A percentile compares a stretch with the other conserved stretches of the same genome.
Conservation (phyloP, 23 tunicate genomes). For the Oikopleura albicans region DNA sequence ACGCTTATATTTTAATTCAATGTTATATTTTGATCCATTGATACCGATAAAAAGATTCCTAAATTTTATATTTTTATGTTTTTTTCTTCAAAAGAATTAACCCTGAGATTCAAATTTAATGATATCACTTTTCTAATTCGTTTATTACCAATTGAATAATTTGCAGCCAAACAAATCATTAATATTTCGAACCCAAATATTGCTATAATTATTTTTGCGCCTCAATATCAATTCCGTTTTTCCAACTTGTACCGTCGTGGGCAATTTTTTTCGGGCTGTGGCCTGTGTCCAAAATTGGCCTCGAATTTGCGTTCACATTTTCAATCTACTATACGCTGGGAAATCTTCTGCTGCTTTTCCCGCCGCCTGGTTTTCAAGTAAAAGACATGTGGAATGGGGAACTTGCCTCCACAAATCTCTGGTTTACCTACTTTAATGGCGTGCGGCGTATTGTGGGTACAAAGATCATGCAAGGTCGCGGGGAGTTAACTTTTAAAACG, state of each 20-base stretch:
- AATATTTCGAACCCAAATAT: too few relatives aligned
- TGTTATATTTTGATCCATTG: too few relatives aligned
- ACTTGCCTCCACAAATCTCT: slow-evolving; percentile 81
- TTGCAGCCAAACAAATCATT: too few relatives aligned
- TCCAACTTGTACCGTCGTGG: slow-evolving; percentile 89
- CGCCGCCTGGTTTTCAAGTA: slow-evolving; percentile 71
- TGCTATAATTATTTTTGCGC: slow-evolving; percentile 87
- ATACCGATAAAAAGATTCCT: too few relatives aligned
- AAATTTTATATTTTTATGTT: too few relatives aligned
- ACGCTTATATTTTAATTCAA: too few relatives aligned
- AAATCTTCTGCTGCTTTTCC: slow-evolving; percentile 55
- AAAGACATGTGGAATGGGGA: slow-evolving; percentile 92
- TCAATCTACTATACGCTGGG: slow-evolving; percentile 68
- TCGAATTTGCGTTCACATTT: slow-evolving; percentile 80
- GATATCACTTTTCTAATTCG: too few relatives aligned
- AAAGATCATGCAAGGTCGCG: slow-evolving; percentile 69
- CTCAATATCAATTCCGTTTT: slow-evolving; percentile 77
- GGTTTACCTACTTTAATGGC: slow-evolving; percentile 87
- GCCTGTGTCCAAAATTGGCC: slow-evolving; percentile 86
- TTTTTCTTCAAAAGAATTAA: too few relatives aligned
- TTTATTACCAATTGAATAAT: too few relatives aligned
- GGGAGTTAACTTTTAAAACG: slow-evolving; percentile 82
- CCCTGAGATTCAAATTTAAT: too few relatives aligned
- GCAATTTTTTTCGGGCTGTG: slow-evolving; percentile 94
- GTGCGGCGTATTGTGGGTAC: slow-evolving; percentile 73